A percentile compares a stretch with the other conserved stretches of the same genome.
Conservation (phyloP, 2,888 invertebrate species). For the Petrolisthes cinctipes region DNA sequence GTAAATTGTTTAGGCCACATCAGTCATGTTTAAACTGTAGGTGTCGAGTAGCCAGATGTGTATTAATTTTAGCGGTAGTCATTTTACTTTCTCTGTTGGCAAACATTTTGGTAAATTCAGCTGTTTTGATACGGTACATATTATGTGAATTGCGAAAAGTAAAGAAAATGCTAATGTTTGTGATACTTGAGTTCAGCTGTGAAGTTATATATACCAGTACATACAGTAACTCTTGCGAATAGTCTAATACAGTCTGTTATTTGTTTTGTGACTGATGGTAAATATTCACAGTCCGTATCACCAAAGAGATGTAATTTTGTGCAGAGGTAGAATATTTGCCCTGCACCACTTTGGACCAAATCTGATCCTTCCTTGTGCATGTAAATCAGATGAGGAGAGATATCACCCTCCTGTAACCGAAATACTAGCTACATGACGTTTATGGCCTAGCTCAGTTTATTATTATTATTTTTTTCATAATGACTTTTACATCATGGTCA, state of each 20-base stretch:
- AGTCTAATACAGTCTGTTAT: neutral
- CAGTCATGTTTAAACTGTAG: neutral
- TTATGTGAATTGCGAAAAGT: neutral
- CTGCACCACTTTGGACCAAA: no score
- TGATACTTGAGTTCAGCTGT: conserved; percentile 5
- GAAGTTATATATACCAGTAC: no score
- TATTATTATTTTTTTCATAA: no score
- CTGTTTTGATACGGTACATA: neutral
- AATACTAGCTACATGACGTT: no score
- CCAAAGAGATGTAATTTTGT: conserved; percentile 24
- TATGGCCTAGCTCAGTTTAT: no score
- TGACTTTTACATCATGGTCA: neutral
- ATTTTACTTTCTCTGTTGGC: neutral
- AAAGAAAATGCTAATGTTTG: neutral
- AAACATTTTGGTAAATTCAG: neutral
- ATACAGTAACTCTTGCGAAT: no score
- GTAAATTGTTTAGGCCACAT: neutral
- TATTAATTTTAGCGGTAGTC: neutral
- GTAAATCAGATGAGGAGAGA: no score
- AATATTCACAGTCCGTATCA: neutral
- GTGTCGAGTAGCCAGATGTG: neutral
- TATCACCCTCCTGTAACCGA: no score
- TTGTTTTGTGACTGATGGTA: neutral
- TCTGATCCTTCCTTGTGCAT: no score
- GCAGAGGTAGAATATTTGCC: conserved; percentile 10